phyloP scores from a whole-genome alignment of 2,888 invertebrate species.

The Osedax fenrisi region DNA sequence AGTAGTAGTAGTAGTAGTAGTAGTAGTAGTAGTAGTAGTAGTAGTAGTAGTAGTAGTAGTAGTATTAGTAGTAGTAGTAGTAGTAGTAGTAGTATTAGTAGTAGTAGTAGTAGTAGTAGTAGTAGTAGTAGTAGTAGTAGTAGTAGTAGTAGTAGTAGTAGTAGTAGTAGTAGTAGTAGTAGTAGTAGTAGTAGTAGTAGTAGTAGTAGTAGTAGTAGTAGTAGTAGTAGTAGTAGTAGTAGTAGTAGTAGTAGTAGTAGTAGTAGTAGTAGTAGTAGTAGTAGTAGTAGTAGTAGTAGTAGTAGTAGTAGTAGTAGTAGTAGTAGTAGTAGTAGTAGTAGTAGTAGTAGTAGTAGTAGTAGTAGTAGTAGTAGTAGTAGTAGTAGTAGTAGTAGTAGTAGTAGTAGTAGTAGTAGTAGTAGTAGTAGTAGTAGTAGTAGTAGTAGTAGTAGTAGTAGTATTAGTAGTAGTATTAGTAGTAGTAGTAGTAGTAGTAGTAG shows the following conservation, averaged over 20 bases:
- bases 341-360: background rate
- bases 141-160: slow-evolving; percentile 34
- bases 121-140: slow-evolving; percentile 34
- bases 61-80: slow-evolving; percentile 33
- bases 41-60: slow-evolving; percentile 33
- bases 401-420: background rate
- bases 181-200: slow-evolving; percentile 34
- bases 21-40: slow-evolving; percentile 33
- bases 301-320: background rate
- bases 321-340: background rate
- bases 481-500: background rate
- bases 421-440: background rate
- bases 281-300: background rate
- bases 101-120: slow-evolving; percentile 34
- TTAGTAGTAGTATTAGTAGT: background rate
- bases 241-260: slow-evolving; percentile 16
- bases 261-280: background rate
- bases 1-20: slow-evolving; percentile 32
- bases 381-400: background rate
- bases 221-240: slow-evolving; percentile 32
- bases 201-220: slow-evolving; percentile 33
- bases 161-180: slow-evolving; percentile 34
- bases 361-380: background rate
- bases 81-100: slow-evolving; percentile 31
- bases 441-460: background rate